These are phyloP conservation scores for Drosophila incognita DNA, from an alignment of 2,888 invertebrate genomes.

Conservation along the genomic window DNA sequence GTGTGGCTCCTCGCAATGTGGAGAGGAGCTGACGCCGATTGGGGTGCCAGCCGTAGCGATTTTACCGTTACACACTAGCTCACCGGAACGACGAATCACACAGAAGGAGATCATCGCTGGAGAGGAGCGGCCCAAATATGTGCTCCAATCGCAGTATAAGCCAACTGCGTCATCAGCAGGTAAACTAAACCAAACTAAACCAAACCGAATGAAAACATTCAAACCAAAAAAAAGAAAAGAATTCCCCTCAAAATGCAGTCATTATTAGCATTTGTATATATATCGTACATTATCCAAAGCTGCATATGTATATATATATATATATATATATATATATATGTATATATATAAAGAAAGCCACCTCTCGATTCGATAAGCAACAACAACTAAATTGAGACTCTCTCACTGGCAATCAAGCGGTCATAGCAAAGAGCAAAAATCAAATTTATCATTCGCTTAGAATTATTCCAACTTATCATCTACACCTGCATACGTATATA, in stretches of 20 bases:
- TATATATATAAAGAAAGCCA: neutral
- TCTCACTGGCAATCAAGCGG: slow-evolving; percentile 21
- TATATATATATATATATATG: neutral
- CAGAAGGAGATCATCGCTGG: slow-evolving; percentile 89
- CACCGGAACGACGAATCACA: slow-evolving; percentile 85
- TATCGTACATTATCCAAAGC: slow-evolving; percentile 22
- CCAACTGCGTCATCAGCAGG: slow-evolving; percentile 69
- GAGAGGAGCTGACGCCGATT: slow-evolving; percentile 82
- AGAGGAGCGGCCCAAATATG: slow-evolving; percentile 87
- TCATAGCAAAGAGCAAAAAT: slow-evolving; percentile 23
- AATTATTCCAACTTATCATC: slow-evolving; percentile 16
- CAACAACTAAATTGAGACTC: slow-evolving; percentile 12
- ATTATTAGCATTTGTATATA: slow-evolving; percentile 20
- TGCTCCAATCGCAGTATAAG: slow-evolving; percentile 83
- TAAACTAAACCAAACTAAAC: slow-evolving; percentile 20
- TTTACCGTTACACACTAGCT: slow-evolving; percentile 84
- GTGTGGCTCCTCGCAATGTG: slow-evolving; percentile 83
- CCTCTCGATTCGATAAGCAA: slow-evolving; percentile 23
- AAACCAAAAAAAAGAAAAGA: neutral
- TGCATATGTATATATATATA: neutral
- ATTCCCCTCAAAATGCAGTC: neutral
- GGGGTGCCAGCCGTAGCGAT: slow-evolving; percentile 85
- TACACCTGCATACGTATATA: neutral
- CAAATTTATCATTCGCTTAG: slow-evolving; percentile 24
- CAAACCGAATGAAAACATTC: slow-evolving; percentile 5